phyloP scores from a whole-genome alignment of 2,113 vertebrate species.

The Hassar affinis region DNA sequence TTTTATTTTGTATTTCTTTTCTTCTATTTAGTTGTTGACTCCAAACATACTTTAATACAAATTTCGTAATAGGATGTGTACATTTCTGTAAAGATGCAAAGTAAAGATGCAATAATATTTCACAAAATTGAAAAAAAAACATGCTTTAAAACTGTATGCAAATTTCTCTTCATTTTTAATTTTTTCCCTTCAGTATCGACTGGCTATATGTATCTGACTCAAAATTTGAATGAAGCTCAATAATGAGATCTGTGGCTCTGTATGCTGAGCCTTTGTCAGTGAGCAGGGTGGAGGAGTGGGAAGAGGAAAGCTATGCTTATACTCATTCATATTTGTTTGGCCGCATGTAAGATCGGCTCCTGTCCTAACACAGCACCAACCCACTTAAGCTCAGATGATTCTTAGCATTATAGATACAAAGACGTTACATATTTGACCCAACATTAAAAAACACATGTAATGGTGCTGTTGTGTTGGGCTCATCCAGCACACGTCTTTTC shows the following conservation, averaged over 20 bases:
- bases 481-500: background rate
- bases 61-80: background rate
- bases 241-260: background rate
- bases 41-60: background rate
- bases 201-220: background rate
- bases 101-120: background rate
- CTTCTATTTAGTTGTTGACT: background rate
- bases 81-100: background rate
- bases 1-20: background rate
- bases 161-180: background rate
- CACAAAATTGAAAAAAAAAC: no score
- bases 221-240: background rate
- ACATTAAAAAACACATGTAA: background rate
- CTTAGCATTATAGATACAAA: background rate
- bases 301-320: background rate
- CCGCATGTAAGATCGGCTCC: background rate
- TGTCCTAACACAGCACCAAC: conserved; percentile 33
- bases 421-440: conserved; percentile 50
- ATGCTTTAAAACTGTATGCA: background rate
- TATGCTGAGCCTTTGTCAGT: background rate
- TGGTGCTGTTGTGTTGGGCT: background rate
- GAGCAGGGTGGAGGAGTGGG: background rate
- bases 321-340: background rate
- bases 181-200: background rate
- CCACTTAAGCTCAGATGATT: conserved; percentile 43